A percentile compares a stretch with the other conserved stretches of the same genome.
Evolutionary conservation across 1,140 invertebrate species (phyloP).

Genomic region (Pararge aegeria): DNA sequence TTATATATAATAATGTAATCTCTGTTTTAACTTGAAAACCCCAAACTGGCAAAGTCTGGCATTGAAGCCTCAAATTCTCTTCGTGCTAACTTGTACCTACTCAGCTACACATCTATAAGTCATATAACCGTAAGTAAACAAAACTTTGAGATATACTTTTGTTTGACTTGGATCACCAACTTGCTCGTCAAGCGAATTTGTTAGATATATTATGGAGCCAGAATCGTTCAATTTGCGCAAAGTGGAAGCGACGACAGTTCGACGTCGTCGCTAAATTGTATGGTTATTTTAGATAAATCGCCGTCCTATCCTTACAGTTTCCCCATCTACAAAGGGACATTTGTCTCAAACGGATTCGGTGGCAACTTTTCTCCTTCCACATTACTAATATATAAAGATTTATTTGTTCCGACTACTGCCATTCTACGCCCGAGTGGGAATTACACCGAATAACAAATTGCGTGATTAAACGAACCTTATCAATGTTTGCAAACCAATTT

Average conservation of each 20-base stretch:
- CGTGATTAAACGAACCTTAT: conserved; percentile 36
- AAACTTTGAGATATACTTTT: conserved; percentile 61
- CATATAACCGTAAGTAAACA: conserved; percentile 54
- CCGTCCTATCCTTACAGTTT: conserved; percentile 62
- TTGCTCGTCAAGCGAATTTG: conserved; percentile 69
- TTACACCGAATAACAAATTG: conserved; percentile 33
- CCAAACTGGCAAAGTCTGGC: conserved; percentile 1
- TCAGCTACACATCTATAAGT: conserved; percentile 38
- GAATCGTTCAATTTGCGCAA: conserved; percentile 72
- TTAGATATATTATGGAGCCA: conserved; percentile 67
- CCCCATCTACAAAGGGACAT: conserved; percentile 71
- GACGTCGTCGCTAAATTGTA: conserved; percentile 72
- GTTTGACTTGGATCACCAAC: conserved; percentile 48
- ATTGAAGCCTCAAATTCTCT: not conserved
- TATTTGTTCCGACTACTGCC: conserved; percentile 42
- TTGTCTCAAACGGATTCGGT: conserved; percentile 67
- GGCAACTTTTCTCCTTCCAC: conserved; percentile 60
- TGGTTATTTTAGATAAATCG: conserved; percentile 77
- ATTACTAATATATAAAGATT: conserved; percentile 52
- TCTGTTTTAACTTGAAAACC: conserved; percentile 3
- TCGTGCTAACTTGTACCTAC: not conserved
- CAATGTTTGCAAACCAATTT: conserved; percentile 37
- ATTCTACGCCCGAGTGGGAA: conserved; percentile 25
- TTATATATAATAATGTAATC: not conserved
- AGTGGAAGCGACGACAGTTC: conserved; percentile 69